Evolutionary conservation across 2,113 vertebrate species (phyloP), one percentile per base, ranked within the genome.

Genomic region (Syngnathoides biaculeatus): DNA sequence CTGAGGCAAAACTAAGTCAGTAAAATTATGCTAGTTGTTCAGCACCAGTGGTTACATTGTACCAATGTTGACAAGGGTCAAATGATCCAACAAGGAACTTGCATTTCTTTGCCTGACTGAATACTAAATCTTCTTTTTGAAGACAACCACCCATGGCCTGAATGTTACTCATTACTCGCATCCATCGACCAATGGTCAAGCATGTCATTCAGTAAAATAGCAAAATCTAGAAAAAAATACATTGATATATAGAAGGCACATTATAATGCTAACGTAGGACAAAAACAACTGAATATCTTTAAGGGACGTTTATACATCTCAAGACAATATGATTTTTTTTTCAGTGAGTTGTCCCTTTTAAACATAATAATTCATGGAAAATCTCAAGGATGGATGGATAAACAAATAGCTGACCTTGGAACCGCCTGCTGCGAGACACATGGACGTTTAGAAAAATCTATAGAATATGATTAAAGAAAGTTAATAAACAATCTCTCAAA

Each of bases 201-300:
- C 26, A 56, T n/a, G 7, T 30, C 26, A 17, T 30, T 30, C 27
- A 26, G 26, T 27, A 57, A 57, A 30, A n/a, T n/a, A n/a, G n/a
- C n/a, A n/a, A n/a, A n/a, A n/a, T n/a, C n/a, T n/a, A n/a, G 30
- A 5, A 35, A 35, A 35, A 35, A 35, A 35, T 35, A 35, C 2
- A 35, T 35, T n/a, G n/a, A 19, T 52, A 67, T 63, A 78, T 66
- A 61, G 72, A 85, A 87, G 81, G 86, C 86, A 87, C 86, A 35
- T 79, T 55, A 14, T 75, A 39, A 65, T 57, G 11, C 57, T 22
- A 57, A 45, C 8, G 47, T 40, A 39, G 24, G 38, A 56, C 19
- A 24, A 38, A 63, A 27, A 17, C 13, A 58, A 35, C 6, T 13
- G 10, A 4, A 53, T 12, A n/a, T 53, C 30, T 35, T 35, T 13